These are phyloP conservation scores for Nemapogon koenigi DNA, from an alignment of 2,888 invertebrate genomes.

Conservation along the genomic window DNA sequence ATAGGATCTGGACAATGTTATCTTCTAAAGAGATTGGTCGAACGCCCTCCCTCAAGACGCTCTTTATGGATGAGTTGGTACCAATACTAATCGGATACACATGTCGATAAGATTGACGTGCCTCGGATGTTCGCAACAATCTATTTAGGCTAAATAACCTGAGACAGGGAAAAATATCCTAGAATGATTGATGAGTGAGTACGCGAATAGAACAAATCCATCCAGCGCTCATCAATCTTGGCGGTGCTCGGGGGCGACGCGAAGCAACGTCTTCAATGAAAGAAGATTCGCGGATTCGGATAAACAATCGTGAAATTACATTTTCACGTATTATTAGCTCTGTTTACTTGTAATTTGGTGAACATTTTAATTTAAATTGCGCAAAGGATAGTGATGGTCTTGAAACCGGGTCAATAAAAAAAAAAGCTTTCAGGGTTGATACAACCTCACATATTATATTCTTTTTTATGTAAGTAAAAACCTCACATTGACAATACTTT, in stretches of 20 bases:
- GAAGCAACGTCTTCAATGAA: slow-evolving; percentile 56
- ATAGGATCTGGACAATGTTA: too few species aligned
- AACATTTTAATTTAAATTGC: too few species aligned
- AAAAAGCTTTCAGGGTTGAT: too few species aligned
- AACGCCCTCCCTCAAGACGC: slow-evolving; percentile 5
- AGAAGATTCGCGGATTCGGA: slow-evolving; percentile 59
- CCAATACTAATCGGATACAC: slow-evolving; percentile 45
- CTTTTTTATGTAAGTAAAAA: too few species aligned
- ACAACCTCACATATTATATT: too few species aligned
- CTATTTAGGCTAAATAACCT: slow-evolving; percentile 60
- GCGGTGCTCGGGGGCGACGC: slow-evolving; percentile 25
- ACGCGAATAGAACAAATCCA: slow-evolving; percentile 63
- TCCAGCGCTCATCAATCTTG: slow-evolving; percentile 57
- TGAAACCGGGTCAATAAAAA: too few species aligned
- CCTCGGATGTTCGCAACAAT: slow-evolving; percentile 43
- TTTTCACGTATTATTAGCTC: background rate
- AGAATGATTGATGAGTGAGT: slow-evolving; percentile 60
- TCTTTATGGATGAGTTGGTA: slow-evolving; percentile 16
- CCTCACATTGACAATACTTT: too few species aligned
- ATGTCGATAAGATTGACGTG: slow-evolving; percentile 41
- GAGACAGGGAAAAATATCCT: slow-evolving; percentile 62
- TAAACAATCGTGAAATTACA: slow-evolving; percentile 51
- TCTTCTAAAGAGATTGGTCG: background rate
- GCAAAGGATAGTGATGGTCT: too few species aligned
- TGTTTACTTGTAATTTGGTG: background rate